Percentiles rank a stretch among this genome's conserved stretches.
phyloP scores from a whole-genome alignment of 2,113 vertebrate genomes.

The Microtus ochrogaster region DNA sequence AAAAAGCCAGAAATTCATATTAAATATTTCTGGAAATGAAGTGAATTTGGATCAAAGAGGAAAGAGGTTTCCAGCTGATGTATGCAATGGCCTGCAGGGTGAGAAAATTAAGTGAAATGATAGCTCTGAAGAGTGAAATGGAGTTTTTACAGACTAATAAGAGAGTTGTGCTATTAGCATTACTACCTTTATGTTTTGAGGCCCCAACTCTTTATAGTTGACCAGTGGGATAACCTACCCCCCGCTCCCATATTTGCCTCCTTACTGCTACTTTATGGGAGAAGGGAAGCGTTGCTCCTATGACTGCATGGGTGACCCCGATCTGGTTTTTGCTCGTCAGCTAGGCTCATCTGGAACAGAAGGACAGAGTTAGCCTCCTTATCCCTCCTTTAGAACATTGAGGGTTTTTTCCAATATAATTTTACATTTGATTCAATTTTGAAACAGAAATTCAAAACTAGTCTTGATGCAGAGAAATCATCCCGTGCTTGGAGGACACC shows the following conservation, averaged over 20 bases:
- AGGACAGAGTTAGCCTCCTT: background rate
- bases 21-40: slow-evolving; percentile 64
- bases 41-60: slow-evolving; percentile 48
- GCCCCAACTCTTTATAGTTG: background rate
- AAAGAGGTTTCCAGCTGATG: slow-evolving; percentile 46
- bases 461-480: background rate
- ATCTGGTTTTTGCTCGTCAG: background rate
- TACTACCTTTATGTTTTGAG: background rate
- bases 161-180: background rate
- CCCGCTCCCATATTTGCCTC: accelerated
- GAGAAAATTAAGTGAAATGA: slow-evolving; percentile 7
- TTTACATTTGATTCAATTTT: background rate
- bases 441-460: background rate
- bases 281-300: background rate
- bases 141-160: background rate
- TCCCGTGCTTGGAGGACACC: background rate
- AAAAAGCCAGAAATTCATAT: slow-evolving; percentile 43
- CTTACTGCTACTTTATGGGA: background rate
- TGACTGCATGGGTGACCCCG: background rate
- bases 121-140: slow-evolving; percentile 10
- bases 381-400: background rate
- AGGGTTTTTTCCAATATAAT: background rate
- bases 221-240: background rate
- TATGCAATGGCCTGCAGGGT: background rate
- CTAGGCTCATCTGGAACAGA: background rate